phyloP scores from a whole-genome alignment of 2,888 invertebrate species.

The Dilophus febrilis region DNA sequence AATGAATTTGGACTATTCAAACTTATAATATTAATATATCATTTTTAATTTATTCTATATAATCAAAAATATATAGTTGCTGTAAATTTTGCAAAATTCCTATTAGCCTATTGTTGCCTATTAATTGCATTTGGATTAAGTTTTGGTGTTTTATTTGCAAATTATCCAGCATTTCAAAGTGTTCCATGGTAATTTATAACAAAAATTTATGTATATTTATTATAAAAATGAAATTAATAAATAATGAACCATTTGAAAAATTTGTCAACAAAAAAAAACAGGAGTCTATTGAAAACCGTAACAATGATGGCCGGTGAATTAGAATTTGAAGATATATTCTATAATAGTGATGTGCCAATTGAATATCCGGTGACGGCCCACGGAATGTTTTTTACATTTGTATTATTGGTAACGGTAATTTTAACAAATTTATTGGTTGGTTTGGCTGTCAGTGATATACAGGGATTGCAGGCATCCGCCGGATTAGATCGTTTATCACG shows the following conservation, averaged over 20 bases:
- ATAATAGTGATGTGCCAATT: conserved; percentile 36
- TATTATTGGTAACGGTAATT: conserved; percentile 63
- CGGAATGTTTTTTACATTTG: conserved; percentile 57
- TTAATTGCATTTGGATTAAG: conserved; percentile 64
- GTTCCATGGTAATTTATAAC: conserved; percentile 26
- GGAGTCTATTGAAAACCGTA: conserved; percentile 51
- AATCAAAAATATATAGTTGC: too few relatives aligned
- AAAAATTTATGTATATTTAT: too few relatives aligned
- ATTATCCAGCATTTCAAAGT: conserved; percentile 51
- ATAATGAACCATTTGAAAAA: too few relatives aligned
- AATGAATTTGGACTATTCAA: too few relatives aligned
- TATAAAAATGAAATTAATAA: too few relatives aligned
- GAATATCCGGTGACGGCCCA: conserved; percentile 58
- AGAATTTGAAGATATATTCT: conserved; percentile 72
- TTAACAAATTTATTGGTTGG: conserved; percentile 70
- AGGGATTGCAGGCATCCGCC: conserved; percentile 63
- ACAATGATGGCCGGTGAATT: conserved; percentile 83
- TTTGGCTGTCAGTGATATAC: conserved; percentile 70
- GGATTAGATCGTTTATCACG: conserved; percentile 63
- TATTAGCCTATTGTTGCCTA: conserved; percentile 63
- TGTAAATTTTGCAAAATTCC: conserved; percentile 64
- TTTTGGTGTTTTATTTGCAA: conserved; percentile 65
- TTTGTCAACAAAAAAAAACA: too few relatives aligned
- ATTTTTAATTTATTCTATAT: too few relatives aligned
- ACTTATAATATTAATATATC: too few relatives aligned